Conservation (phyloP, 2,113 vertebrate species). For the Tetraodon nigroviridis region DNA sequence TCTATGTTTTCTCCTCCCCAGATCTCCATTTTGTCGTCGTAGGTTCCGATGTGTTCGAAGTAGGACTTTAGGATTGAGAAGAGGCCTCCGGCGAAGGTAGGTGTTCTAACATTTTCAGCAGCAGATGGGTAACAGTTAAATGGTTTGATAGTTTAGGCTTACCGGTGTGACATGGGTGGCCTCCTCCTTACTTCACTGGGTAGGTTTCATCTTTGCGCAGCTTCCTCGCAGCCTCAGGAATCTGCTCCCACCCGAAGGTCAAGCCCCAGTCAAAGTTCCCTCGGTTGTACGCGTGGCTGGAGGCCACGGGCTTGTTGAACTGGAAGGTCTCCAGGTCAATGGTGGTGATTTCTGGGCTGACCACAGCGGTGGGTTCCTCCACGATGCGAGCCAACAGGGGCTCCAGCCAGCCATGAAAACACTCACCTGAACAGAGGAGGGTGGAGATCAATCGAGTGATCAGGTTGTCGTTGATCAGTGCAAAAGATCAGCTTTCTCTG, state of each 20-base stretch:
- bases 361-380: slow-evolving; percentile 86
- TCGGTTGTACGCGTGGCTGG: slow-evolving; percentile 79
- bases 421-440: slow-evolving; percentile 80
- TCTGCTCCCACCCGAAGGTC: slow-evolving; percentile 86
- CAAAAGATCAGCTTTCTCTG: too few relatives aligned
- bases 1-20: slow-evolving; percentile 99
- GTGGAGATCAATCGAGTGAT: not conserved
- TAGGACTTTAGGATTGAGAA: slow-evolving; percentile 91
- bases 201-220: slow-evolving; percentile 90
- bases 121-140: slow-evolving; percentile 3
- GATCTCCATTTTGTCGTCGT: slow-evolving; percentile 98
- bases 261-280: slow-evolving; percentile 97
- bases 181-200: slow-evolving; percentile 83
- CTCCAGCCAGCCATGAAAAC: slow-evolving; percentile 94
- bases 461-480: too few relatives aligned
- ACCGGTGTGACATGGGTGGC: not conserved
- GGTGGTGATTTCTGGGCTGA: slow-evolving; percentile 90
- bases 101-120: slow-evolving; percentile 76
- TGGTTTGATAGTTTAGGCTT: not conserved
- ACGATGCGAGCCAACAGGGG: slow-evolving; percentile 87
- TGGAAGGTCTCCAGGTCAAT: slow-evolving; percentile 89
- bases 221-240: slow-evolving; percentile 75
- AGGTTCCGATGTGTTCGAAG: slow-evolving; percentile 94
- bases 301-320: slow-evolving; percentile 81
- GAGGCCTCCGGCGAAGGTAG: slow-evolving; percentile 91